Evolutionary conservation across 2,797 vertebrate species (phyloP), one percentile per base, ranked within the genome.

Genomic region (Masticophis lateralis): DNA sequence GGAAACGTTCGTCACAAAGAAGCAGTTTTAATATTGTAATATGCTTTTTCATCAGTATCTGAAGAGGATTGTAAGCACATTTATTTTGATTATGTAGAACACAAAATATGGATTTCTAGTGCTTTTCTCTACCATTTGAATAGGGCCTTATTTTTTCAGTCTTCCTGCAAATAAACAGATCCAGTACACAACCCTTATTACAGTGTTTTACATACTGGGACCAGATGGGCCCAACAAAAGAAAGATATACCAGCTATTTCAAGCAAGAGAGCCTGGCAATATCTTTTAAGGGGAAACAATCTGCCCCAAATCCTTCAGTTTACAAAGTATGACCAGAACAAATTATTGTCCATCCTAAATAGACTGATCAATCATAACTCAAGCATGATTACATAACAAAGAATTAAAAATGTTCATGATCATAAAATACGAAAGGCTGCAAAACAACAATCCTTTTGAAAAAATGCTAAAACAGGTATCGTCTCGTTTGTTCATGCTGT

Each of bases 181-280:
- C 89, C 47, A 92, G 9, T 18, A 59, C 37, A 79, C 87, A 37
- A 55, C 43, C 28, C n/a, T 55, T 14, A 90, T 61, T 55, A 22
- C 12, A 32, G 59, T 86, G 88, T 63, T 22, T 89, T 79, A 13
- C 20, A 37, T 63, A 57, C 69, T 37, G n/a, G 51, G 47, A 56
- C 22, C 88, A 86, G 47, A 63, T 66, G 57, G 69, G 18, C 28
- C 25, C 92, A 86, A 22, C 27, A 92, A 28, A 92, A 57, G 79
- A 90, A 90, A 92, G 18, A 69, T 79, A 83, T 61, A 28, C 18
- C 88, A 92, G 74, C 60, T 86, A 47, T 92, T 92, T 92, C 56
- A 32, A 89, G 91, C 2, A 74, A 88, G 25, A 88, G 9, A 86
- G 53, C 57, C 27, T 63, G 53, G 32, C 25, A n/a, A 88, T 43